Conservation (phyloP, 2,888 invertebrate species). For the Catocala sponsa region DNA sequence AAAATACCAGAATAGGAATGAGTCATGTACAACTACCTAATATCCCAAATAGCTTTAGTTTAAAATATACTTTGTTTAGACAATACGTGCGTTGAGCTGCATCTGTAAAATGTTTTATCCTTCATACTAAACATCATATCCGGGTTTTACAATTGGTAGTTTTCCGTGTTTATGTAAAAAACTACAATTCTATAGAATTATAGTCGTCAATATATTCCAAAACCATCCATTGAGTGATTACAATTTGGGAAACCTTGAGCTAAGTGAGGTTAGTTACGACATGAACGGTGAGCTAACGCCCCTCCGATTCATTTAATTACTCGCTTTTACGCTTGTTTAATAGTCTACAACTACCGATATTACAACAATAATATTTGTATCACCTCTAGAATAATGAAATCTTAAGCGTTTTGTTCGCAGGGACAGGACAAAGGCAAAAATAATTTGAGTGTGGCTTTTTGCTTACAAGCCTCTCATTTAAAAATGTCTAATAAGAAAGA, state of each 20-base stretch:
- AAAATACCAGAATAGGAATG: not conserved
- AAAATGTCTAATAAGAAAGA: not conserved
- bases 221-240: constrained; percentile 3
- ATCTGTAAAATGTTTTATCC: constrained; percentile 10
- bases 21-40: too few species aligned
- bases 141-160: constrained; percentile 10
- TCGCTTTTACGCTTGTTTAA: not conserved
- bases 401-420: too few species aligned
- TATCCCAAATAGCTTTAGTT: too few species aligned
- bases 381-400: too few species aligned
- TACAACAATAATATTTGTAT: too few species aligned
- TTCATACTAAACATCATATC: constrained; percentile 16
- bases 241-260: constrained; percentile 23
- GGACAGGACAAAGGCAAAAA: too few species aligned
- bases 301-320: constrained; percentile 6
- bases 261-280: constrained; percentile 15
- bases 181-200: constrained; percentile 3
- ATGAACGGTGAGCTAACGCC: constrained; percentile 12
- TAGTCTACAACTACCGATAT: too few species aligned
- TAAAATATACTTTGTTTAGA: too few species aligned
- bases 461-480: not conserved
- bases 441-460: too few species aligned
- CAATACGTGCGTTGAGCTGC: not conserved
- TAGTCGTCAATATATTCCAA: constrained; percentile 4
- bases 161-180: constrained; percentile 18